phyloP scores from a whole-genome alignment of 2,113 vertebrate genomes.

The Epinephelus moara region DNA sequence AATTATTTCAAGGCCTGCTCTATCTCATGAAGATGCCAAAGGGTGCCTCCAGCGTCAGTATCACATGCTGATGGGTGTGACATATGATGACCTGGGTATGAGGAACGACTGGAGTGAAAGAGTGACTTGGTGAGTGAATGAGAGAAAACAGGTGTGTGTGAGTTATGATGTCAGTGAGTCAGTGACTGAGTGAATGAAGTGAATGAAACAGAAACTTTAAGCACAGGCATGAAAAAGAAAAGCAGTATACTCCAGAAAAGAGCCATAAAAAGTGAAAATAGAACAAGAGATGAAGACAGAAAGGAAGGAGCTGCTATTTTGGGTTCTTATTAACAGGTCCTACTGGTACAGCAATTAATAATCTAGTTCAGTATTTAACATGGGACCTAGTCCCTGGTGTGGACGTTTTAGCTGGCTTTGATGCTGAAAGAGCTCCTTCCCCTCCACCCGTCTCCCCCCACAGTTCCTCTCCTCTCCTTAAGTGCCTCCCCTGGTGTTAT shows the following conservation, averaged over 20 bases:
- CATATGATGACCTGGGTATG: too few relatives aligned
- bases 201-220: conserved; percentile 11
- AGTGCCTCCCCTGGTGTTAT: conserved; percentile 83
- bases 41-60: too few relatives aligned
- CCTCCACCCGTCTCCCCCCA: conserved; percentile 19
- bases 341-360: conserved; percentile 84
- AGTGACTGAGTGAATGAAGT: neutral
- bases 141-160: neutral
- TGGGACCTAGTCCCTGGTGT: conserved; percentile 81
- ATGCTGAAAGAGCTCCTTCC: conserved; percentile 75
- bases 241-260: conserved; percentile 10
- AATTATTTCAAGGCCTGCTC: too few relatives aligned
- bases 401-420: conserved; percentile 83
- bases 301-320: conserved; percentile 73
- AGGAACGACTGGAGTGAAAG: neutral
- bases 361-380: conserved; percentile 85
- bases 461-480: conserved; percentile 66
- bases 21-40: too few relatives aligned
- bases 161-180: neutral
- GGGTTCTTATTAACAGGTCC: conserved; percentile 84
- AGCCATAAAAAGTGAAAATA: conserved; percentile 38
- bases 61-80: too few relatives aligned
- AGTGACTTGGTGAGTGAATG: neutral
- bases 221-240: neutral
- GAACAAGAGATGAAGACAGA: conserved; percentile 57